Base-by-base conservation (phyloP, 2,888 invertebrate genomes). In the Drosophila paracracens region DNA sequence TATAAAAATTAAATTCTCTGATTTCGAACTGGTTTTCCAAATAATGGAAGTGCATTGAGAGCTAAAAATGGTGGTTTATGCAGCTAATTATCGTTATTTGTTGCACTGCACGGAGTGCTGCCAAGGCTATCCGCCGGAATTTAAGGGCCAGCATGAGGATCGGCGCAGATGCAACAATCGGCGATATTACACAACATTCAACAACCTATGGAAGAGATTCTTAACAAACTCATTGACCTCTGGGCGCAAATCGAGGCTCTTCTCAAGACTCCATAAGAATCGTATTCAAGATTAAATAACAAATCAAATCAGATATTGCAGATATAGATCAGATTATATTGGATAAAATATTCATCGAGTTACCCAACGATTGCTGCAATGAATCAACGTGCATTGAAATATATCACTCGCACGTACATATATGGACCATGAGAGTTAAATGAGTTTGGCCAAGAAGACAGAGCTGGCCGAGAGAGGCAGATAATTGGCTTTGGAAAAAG, bases 161-260 rank as follows among this genome's bases (percentile, higher is more conserved):
- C 29, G 29, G 29, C 29, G 29, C 35, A 35, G 4, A 13, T 13
- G 13, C 35, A 31, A 4, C 35, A 35, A 35, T 1, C 4, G 35
- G 35, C 35, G 35, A 35, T 13, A 13, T 35, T 7, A 7, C 29
- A 29, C 29, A 29, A 29, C 29, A 29, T 29, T 29, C 29, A 29
- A 29, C 29, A 29, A 7, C 7, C 29, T 7, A 29, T 29, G 1
- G 21, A 13, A 21, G 13, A 40, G n/a, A 4, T 4, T 10, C 4
- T 10, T 10, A n/a, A 0, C n/a, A 40, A 40, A 8, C 4, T n/a
- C 43, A 1, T n/a, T 43, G 1, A 13, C 2, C 0, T 6, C n/a
- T 21, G 6, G 5, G 11, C n/a, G 11, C 5, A 43, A 11, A 2
- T 11, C n/a, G 6, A 11, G 13, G 1, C 0, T 13, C 5, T 21